Evolutionary conservation across 1,140 invertebrate genomes (phyloP).

Genomic region (Stenopsyche tienmushanensis): DNA sequence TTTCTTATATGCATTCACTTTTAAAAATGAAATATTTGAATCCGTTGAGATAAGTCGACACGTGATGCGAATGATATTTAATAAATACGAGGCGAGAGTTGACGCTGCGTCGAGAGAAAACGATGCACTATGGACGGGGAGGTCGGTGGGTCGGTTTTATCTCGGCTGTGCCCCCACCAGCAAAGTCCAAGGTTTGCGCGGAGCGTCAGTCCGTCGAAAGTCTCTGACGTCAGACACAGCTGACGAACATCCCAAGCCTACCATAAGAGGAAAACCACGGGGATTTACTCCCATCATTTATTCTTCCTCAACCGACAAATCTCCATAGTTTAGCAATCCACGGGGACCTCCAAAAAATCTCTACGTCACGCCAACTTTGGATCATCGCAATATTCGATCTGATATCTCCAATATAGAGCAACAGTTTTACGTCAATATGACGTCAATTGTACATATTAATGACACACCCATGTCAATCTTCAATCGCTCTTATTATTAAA

Average conservation of each 20-base stretch:
- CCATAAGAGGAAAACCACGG: background rate
- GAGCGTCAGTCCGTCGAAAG: background rate
- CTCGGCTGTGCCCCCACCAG: constrained; percentile 14
- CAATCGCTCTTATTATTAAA: too few species aligned
- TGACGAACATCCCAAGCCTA: background rate
- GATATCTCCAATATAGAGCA: too few species aligned
- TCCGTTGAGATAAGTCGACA: too few species aligned
- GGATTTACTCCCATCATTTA: too few species aligned
- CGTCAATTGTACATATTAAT: background rate
- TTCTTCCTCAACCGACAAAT: too few species aligned
- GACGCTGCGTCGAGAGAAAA: background rate
- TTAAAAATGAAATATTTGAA: too few species aligned
- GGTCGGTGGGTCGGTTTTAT: constrained; percentile 30
- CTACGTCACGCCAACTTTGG: background rate
- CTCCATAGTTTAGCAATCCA: too few species aligned
- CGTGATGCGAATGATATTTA: too few species aligned
- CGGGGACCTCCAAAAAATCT: too few species aligned
- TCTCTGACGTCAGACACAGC: background rate
- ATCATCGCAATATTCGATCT: too few species aligned
- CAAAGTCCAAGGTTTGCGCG: constrained; percentile 28
- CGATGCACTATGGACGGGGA: constrained; percentile 22
- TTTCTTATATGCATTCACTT: too few species aligned
- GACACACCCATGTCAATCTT: too few species aligned
- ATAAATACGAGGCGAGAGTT: background rate
- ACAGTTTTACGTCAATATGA: background rate